Percentiles rank a stretch among this genome's conserved stretches.
Evolutionary conservation across 2,797 vertebrate genomes (phyloP).

Genomic region (Danio tinwini): DNA sequence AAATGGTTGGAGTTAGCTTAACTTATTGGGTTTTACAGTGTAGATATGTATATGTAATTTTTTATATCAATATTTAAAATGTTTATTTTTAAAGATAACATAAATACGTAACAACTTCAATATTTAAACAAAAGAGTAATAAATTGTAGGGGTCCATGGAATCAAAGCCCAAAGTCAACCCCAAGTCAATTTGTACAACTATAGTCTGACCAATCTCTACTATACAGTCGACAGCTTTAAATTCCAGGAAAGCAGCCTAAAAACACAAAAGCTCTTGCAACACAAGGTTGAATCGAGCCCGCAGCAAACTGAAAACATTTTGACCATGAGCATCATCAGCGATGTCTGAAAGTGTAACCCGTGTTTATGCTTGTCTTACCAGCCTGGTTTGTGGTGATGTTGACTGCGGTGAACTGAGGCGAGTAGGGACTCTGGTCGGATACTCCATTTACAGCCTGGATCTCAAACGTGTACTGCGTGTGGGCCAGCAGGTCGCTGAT

Average conservation of each 20-base stretch:
- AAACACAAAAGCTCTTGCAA: conserved; percentile 1
- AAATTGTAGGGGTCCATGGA: background rate
- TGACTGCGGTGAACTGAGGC: conserved; percentile 87
- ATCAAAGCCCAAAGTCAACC: background rate
- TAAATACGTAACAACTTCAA: background rate
- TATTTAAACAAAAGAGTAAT: background rate
- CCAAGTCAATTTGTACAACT: background rate
- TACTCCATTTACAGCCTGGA: conserved; percentile 93
- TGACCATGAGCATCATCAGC: background rate
- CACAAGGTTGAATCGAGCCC: background rate
- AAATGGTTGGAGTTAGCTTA: no score
- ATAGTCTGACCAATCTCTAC: background rate
- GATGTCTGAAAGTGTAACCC: background rate
- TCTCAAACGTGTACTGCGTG: conserved; percentile 96
- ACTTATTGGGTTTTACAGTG: no score
- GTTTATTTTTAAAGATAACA: background rate
- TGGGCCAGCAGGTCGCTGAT: conserved; percentile 94
- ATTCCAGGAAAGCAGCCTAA: background rate
- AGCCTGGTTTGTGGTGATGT: conserved; percentile 98
- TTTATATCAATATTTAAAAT: background rate
- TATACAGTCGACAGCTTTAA: background rate
- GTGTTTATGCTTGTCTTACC: conserved; percentile 75
- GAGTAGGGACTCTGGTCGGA: conserved; percentile 94
- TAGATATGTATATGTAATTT: background rate
- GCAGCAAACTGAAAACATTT: background rate